These are phyloP conservation scores for Lasioglossum vierecki DNA, from an alignment of 2,888 invertebrate genomes.

Conservation along the genomic window DNA sequence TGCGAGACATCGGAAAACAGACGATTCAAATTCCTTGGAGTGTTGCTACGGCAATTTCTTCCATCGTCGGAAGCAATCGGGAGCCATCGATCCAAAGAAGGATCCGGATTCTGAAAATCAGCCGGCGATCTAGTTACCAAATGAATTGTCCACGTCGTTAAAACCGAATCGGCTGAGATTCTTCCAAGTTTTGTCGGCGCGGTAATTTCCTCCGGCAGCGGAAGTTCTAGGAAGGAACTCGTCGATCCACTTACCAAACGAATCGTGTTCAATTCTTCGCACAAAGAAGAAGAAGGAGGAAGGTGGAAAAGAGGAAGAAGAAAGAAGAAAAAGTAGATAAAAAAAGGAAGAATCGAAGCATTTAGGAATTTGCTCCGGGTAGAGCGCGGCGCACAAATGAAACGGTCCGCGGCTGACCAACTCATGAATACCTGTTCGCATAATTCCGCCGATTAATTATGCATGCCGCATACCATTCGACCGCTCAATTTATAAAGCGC, in stretches of 20 bases:
- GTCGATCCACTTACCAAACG: background rate
- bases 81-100: background rate
- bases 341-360: background rate
- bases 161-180: background rate
- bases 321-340: background rate
- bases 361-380: background rate
- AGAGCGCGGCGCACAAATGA: slow-evolving; percentile 2
- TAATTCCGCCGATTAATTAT: slow-evolving; percentile 25
- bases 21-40: background rate
- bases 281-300: background rate
- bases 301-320: background rate
- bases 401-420: slow-evolving; percentile 8
- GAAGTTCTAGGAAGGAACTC: background rate
- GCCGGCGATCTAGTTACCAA: background rate
- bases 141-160: background rate
- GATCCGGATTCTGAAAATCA: background rate
- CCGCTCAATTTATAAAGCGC: slow-evolving; percentile 14
- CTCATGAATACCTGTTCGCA: slow-evolving; percentile 22
- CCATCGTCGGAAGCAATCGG: background rate
- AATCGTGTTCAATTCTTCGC: background rate
- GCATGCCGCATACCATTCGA: background rate
- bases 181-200: background rate
- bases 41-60: background rate
- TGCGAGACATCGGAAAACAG: background rate
- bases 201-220: background rate